Conservation (phyloP, 1,140 invertebrate genomes). For the Wasmannia auropunctata region DNA sequence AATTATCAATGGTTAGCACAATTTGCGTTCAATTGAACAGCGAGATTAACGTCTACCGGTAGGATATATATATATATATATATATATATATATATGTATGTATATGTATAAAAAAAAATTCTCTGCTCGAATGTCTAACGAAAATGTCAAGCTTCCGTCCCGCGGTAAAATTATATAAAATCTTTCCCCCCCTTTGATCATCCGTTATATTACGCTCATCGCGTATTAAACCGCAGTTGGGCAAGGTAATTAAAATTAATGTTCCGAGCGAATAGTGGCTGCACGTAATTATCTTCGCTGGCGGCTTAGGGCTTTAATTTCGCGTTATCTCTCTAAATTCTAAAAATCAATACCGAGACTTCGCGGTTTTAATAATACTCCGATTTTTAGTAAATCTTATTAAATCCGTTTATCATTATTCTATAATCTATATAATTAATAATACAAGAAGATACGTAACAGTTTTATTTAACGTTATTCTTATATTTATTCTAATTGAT, state of each 20-base stretch:
- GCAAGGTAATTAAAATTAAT: slow-evolving; percentile 71
- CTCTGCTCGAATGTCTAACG: background rate
- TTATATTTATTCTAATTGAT: background rate
- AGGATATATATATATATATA: background rate
- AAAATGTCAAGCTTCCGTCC: slow-evolving; percentile 2
- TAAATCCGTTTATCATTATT: background rate
- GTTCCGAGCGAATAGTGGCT: slow-evolving; percentile 57
- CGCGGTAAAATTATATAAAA: slow-evolving; percentile 32
- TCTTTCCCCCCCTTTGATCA: slow-evolving; percentile 60
- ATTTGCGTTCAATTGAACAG: background rate
- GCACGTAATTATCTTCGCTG: slow-evolving; percentile 60
- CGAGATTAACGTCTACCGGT: background rate
- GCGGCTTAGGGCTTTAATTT: slow-evolving; percentile 59
- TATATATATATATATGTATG: too few relatives aligned
- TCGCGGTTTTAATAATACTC: background rate
- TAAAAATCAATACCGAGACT: slow-evolving; percentile 6
- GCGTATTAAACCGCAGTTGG: slow-evolving; percentile 62
- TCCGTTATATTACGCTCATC: slow-evolving; percentile 58
- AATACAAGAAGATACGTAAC: background rate
- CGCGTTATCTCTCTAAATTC: slow-evolving; percentile 13
- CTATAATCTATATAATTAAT: background rate
- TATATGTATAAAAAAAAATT: too few relatives aligned
- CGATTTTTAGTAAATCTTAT: background rate
- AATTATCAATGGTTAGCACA: background rate
- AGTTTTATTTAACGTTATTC: background rate